These are phyloP conservation scores for Cathartes aura DNA, from an alignment of 2,113 vertebrate species.

Conservation along the genomic window DNA sequence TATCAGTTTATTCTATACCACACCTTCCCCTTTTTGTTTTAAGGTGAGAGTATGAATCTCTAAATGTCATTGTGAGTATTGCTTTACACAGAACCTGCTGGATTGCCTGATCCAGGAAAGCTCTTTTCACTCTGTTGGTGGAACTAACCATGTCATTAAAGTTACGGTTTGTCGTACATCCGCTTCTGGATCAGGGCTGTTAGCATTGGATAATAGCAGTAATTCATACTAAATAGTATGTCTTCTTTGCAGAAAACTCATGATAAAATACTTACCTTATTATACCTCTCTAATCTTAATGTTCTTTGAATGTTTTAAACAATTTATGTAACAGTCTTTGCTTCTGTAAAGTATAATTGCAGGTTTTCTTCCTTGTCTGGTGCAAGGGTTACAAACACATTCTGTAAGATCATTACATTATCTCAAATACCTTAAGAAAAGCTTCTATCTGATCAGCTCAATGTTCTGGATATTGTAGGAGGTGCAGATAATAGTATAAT, in stretches of 20 bases:
- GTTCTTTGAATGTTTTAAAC: neutral
- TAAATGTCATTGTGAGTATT: neutral
- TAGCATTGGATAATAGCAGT: neutral
- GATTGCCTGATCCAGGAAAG: neutral
- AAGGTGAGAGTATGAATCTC: neutral
- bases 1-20: neutral
- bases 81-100: neutral
- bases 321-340: neutral
- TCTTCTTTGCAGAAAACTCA: neutral
- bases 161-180: neutral
- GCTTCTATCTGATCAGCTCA: slow-evolving; percentile 8
- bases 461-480: neutral
- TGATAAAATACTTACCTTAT: neutral
- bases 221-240: neutral
- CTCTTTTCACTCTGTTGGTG: neutral
- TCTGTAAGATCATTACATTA: slow-evolving; percentile 25
- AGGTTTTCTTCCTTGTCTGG: neutral
- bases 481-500: neutral
- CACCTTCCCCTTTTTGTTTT: neutral
- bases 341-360: neutral
- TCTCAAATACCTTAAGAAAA: neutral
- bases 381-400: slow-evolving; percentile 6
- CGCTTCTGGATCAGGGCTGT: neutral
- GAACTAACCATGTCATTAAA: neutral
- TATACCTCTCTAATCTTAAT: neutral